These are phyloP conservation scores for Orycteropus afer DNA, from an alignment of 2,113 vertebrate species.

Conservation along the genomic window DNA sequence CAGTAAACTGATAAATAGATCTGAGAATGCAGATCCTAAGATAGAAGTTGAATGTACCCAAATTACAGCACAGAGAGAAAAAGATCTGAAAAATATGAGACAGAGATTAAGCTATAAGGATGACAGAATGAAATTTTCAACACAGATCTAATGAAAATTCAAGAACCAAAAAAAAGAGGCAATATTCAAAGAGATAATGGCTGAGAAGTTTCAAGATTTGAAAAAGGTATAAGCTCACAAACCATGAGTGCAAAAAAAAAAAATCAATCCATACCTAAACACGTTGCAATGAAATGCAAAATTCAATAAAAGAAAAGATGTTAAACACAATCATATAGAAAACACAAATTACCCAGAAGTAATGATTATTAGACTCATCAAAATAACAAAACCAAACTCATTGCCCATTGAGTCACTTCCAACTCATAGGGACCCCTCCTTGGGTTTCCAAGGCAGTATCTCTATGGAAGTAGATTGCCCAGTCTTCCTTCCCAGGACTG, in stretches of 20 bases:
- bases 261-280: background rate
- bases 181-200: background rate
- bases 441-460: too few species aligned
- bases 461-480: too few species aligned
- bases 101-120: background rate
- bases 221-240: background rate
- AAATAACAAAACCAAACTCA: too few species aligned
- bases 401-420: too few species aligned
- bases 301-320: background rate
- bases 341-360: background rate
- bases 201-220: background rate
- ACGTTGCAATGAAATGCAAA: background rate
- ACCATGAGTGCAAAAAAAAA: background rate
- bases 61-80: background rate
- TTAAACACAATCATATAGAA: background rate
- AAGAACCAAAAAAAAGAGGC: background rate
- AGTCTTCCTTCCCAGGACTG: too few species aligned
- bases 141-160: background rate
- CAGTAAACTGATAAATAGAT: background rate
- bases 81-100: background rate
- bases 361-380: background rate
- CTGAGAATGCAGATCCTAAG: background rate
- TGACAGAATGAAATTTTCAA: background rate
- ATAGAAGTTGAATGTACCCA: background rate
- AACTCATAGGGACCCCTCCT: too few species aligned